Conservation (phyloP, 1,140 invertebrate genomes). For the Dinoponera quadriceps region DNA sequence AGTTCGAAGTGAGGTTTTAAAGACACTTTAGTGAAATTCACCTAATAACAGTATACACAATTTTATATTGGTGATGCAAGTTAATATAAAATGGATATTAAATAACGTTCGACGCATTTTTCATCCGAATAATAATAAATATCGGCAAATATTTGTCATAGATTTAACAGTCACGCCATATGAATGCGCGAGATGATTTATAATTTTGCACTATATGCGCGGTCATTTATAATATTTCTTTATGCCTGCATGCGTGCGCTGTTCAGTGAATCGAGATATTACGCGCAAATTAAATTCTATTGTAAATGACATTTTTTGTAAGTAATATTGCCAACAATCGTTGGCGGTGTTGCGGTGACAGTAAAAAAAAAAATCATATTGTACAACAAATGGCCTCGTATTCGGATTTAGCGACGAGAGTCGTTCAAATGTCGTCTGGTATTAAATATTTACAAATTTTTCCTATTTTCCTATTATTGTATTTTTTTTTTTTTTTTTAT, state of each 20-base stretch:
- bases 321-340: slow-evolving; percentile 19
- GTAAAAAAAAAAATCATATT: slow-evolving; percentile 3
- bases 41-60: too few relatives aligned
- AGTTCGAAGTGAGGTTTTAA: too few relatives aligned
- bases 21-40: too few relatives aligned
- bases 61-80: too few relatives aligned
- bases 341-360: neutral
- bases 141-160: neutral
- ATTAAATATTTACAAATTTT: slow-evolving; percentile 22
- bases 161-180: slow-evolving; percentile 13
- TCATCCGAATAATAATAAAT: slow-evolving; percentile 7
- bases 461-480: slow-evolving; percentile 14
- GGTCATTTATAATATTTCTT: neutral
- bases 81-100: too few relatives aligned
- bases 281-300: slow-evolving; percentile 39
- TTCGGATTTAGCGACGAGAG: slow-evolving; percentile 15
- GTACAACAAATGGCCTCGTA: slow-evolving; percentile 23
- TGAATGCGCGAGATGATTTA: neutral
- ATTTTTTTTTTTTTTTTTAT: slow-evolving; percentile 32
- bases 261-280: slow-evolving; percentile 26
- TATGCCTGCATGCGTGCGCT: neutral
- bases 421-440: slow-evolving; percentile 13
- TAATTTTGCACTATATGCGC: slow-evolving; percentile 13
- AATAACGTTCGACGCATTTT: neutral
- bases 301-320: slow-evolving; percentile 45